Conservation (phyloP, 2,797 vertebrate species). For the Mus spretus region DNA sequence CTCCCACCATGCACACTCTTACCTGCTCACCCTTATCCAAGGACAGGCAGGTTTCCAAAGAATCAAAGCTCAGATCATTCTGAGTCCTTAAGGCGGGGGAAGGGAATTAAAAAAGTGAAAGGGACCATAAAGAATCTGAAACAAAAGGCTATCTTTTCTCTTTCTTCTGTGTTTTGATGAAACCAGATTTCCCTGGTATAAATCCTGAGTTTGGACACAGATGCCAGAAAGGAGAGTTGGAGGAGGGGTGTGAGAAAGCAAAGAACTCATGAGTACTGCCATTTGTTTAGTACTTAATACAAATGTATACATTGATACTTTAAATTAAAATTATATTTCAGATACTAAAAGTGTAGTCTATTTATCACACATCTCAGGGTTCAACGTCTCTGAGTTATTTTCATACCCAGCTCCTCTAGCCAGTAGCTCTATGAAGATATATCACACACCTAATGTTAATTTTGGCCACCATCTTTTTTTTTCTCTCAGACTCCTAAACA, state of each 20-base stretch:
- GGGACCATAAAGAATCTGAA: background rate
- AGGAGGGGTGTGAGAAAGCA: background rate
- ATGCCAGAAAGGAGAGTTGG: background rate
- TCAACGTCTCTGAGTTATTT: background rate
- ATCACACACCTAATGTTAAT: background rate
- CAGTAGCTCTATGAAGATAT: background rate
- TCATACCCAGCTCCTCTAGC: slow-evolving; percentile 49
- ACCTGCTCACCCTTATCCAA: slow-evolving; percentile 79
- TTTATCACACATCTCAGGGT: background rate
- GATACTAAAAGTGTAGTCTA: slow-evolving; percentile 20
- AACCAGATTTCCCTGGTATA: slow-evolving; percentile 27
- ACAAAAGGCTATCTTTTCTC: background rate
- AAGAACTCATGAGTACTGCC: background rate
- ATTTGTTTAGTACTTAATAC: background rate
- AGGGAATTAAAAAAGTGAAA: slow-evolving; percentile 47
- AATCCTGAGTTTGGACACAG: slow-evolving; percentile 1
- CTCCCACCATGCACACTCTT: background rate
- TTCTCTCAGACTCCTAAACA: background rate
- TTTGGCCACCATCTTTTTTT: background rate
- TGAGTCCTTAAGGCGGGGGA: slow-evolving; percentile 69
- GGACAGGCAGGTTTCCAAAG: slow-evolving; percentile 48
- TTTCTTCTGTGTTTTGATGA: background rate
- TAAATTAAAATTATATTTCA: background rate
- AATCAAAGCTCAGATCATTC: slow-evolving; percentile 18
- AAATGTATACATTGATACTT: background rate